Evolutionary conservation across 2,113 vertebrate species (phyloP).

Genomic region (Noturus placidus): DNA sequence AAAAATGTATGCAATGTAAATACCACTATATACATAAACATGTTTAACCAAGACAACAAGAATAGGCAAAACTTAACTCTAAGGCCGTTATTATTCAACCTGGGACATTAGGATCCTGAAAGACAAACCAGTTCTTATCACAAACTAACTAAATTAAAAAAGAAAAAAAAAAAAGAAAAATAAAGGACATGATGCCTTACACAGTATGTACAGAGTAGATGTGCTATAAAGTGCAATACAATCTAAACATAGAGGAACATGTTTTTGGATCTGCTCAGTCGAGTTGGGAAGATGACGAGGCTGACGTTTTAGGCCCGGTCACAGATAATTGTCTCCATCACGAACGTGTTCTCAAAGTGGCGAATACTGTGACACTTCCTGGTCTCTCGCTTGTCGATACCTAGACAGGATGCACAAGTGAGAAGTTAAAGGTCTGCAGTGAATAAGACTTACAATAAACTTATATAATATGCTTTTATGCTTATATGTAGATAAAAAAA

Average conservation of each 20-base stretch:
- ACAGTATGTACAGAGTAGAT: conserved; percentile 58
- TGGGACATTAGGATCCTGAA: neutral
- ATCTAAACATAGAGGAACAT: conserved; percentile 63
- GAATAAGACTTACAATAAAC: neutral
- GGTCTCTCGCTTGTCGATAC: conserved; percentile 79
- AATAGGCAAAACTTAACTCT: conserved; percentile 3
- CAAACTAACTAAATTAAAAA: neutral
- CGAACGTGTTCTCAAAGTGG: conserved; percentile 94
- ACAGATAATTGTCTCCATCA: conserved; percentile 92
- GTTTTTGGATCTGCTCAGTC: conserved; percentile 63
- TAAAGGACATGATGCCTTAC: conserved; percentile 20
- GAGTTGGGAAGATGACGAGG: conserved; percentile 53
- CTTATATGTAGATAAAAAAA: neutral
- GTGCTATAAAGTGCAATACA: conserved; percentile 71
- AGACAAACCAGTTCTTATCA: neutral
- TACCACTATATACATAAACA: conserved; percentile 44
- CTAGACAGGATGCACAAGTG: conserved; percentile 62
- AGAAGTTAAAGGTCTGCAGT: neutral
- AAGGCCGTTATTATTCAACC: conserved; percentile 21
- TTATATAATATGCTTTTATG: neutral
- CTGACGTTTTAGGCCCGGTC: conserved; percentile 68
- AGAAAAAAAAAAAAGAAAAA: neutral
- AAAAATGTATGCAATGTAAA: conserved; percentile 4
- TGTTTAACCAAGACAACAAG: conserved; percentile 12
- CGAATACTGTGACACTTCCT: conserved; percentile 84